A percentile compares a stretch with the other conserved stretches of the same genome.
Evolutionary conservation across 2,113 vertebrate species (phyloP).

Genomic region (Arenaria interpres): DNA sequence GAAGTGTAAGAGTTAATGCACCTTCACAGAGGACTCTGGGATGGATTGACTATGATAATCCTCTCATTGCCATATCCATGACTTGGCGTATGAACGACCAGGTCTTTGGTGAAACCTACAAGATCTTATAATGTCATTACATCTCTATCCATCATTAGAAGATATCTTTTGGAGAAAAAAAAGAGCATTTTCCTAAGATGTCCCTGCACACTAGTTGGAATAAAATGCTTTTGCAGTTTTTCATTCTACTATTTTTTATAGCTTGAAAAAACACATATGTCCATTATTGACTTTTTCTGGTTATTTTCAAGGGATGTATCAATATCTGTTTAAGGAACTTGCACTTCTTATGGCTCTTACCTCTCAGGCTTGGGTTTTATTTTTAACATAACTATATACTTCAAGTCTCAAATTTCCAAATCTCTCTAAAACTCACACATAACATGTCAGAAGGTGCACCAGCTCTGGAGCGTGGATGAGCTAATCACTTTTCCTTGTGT

Average conservation of each 20-base stretch:
- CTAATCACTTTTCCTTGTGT: background rate
- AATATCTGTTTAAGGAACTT: background rate
- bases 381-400: background rate
- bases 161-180: background rate
- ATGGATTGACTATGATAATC: background rate
- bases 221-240: background rate
- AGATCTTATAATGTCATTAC: background rate
- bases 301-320: background rate
- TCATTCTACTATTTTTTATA: background rate
- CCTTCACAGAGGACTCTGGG: background rate
- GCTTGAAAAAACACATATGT: background rate
- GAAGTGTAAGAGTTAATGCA: background rate
- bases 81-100: background rate
- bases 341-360: background rate
- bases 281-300: background rate
- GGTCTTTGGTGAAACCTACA: background rate
- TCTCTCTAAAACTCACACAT: background rate
- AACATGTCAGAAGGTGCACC: background rate
- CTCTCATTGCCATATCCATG: background rate
- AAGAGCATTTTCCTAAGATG: background rate
- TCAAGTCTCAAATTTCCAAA: background rate
- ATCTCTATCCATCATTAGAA: background rate
- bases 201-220: background rate
- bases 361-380: background rate
- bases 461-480: background rate